Evolutionary conservation across 2,797 vertebrate species (phyloP).

Genomic region (Nasua narica): DNA sequence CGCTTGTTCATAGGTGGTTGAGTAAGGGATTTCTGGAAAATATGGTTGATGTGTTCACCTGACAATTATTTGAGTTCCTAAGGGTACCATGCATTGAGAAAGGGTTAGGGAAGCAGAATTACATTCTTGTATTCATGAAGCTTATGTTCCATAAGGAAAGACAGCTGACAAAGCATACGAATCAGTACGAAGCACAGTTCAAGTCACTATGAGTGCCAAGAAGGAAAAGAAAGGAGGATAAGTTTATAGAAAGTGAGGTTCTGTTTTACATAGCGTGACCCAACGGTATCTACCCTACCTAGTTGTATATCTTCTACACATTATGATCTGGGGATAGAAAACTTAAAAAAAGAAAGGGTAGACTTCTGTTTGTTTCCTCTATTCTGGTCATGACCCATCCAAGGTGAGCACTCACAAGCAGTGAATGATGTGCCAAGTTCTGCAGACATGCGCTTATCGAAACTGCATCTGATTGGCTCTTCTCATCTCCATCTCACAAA

Average conservation of each 20-base stretch:
- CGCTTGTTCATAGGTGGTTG: neutral
- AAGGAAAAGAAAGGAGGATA: neutral
- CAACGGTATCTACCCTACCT: neutral
- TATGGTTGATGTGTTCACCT: neutral
- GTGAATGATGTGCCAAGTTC: neutral
- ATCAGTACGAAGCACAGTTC: neutral
- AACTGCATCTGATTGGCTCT: neutral
- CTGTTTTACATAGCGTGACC: neutral
- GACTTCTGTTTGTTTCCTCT: neutral
- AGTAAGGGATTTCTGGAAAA: neutral
- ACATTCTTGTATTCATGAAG: neutral
- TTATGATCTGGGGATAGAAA: neutral
- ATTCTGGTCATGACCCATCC: neutral
- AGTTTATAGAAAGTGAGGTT: neutral
- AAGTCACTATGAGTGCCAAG: neutral
- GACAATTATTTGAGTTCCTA: neutral
- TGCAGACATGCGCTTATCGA: neutral
- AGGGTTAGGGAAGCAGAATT: neutral
- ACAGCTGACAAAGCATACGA: neutral
- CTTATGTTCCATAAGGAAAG: neutral
- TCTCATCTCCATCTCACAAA: neutral
- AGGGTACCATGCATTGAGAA: neutral
- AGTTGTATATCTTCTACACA: neutral
- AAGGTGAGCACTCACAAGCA: neutral
- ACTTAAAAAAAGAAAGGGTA: neutral